Conservation (phyloP, 1,140 invertebrate genomes). For the Drosophila busckii region DNA sequence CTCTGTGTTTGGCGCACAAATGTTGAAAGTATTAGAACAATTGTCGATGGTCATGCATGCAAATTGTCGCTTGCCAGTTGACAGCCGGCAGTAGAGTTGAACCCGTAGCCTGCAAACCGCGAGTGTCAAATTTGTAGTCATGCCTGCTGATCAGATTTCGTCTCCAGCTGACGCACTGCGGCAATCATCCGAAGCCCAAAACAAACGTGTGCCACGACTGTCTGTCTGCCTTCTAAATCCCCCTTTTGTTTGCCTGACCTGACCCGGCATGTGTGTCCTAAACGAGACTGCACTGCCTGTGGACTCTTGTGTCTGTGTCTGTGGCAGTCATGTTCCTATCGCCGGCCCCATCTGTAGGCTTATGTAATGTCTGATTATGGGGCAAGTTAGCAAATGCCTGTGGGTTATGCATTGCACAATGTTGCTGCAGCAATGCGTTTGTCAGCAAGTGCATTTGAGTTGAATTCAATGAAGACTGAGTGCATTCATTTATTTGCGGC, state of each 20-base stretch:
- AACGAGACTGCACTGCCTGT: no score
- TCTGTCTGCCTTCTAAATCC: neutral
- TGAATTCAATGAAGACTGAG: no score
- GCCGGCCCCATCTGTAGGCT: slow-evolving; percentile 32
- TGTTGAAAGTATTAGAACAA: slow-evolving; percentile 57
- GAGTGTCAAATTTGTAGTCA: slow-evolving; percentile 42
- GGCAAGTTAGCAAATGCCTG: slow-evolving; percentile 21
- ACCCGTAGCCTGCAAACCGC: slow-evolving; percentile 7
- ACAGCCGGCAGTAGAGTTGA: slow-evolving; percentile 15
- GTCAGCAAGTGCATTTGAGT: neutral
- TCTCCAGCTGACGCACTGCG: slow-evolving; percentile 38
- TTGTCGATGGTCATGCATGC: slow-evolving; percentile 63
- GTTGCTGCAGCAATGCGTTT: neutral
- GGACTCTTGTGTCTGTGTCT: no score
- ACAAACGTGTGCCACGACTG: slow-evolving; percentile 20
- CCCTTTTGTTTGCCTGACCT: no score
- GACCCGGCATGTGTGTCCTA: no score
- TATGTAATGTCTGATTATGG: slow-evolving; percentile 41
- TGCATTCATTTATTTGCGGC: no score
- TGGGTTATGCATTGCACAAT: no score
- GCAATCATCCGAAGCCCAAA: slow-evolving; percentile 33
- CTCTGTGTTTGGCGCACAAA: slow-evolving; percentile 35
- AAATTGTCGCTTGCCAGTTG: slow-evolving; percentile 45
- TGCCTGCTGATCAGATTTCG: slow-evolving; percentile 32
- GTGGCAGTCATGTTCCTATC: no score